These are phyloP conservation scores for Lepus americanus DNA, from an alignment of 2,113 vertebrate species.

Conservation along the genomic window DNA sequence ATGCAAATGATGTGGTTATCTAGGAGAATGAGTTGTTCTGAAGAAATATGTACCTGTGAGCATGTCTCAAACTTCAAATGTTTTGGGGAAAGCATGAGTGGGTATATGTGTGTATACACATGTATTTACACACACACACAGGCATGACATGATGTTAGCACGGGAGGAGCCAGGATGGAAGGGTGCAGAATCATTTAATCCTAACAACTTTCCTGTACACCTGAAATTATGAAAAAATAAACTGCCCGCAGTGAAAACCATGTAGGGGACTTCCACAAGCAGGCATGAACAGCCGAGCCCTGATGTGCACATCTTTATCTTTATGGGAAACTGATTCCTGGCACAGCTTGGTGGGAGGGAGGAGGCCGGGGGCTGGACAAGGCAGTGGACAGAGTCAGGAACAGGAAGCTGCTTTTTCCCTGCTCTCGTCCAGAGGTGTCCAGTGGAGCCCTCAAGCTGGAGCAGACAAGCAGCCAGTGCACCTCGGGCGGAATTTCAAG, in stretches of 20 bases:
- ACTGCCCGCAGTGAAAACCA: neutral
- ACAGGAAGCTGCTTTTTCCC: neutral
- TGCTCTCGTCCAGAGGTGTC: neutral
- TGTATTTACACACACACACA: no score
- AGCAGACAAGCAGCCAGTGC: neutral
- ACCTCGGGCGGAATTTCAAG: constrained; percentile 35
- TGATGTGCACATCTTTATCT: neutral
- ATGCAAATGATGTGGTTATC: neutral
- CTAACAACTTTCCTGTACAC: neutral
- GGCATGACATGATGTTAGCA: neutral
- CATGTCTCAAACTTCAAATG: neutral
- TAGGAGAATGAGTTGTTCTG: neutral
- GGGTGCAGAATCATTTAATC: neutral
- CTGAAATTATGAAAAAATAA: constrained; percentile 12
- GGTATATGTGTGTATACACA: no score
- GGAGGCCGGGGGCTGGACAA: neutral
- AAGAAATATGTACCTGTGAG: neutral
- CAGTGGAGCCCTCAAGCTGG: neutral
- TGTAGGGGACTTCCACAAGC: neutral
- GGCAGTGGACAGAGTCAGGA: neutral
- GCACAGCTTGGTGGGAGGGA: neutral
- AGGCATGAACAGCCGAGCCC: neutral
- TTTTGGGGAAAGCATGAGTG: neutral
- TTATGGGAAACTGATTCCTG: neutral
- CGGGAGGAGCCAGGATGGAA: neutral